phyloP scores from a whole-genome alignment of 2,888 invertebrate genomes.

The Sepiola atlantica region DNA sequence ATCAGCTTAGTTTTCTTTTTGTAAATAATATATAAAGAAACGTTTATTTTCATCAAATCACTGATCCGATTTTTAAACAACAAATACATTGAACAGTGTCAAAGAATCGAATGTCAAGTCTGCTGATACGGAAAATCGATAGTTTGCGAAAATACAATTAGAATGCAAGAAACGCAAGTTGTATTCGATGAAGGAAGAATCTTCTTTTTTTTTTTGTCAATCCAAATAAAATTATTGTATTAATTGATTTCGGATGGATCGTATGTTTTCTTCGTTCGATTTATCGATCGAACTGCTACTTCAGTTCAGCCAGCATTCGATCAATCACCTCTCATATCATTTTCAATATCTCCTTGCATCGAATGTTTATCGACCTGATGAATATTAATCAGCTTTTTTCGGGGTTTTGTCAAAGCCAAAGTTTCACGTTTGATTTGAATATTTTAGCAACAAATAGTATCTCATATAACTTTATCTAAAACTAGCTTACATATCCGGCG shows the following conservation, averaged over 20 bases:
- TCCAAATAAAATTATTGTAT: background rate
- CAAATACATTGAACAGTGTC: background rate
- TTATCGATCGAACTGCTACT: background rate
- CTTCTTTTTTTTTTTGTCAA: background rate
- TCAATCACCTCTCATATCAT: background rate
- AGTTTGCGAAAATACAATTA: constrained; percentile 8
- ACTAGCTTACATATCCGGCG: too few relatives aligned
- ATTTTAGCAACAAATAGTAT: background rate
- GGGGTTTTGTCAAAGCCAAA: background rate
- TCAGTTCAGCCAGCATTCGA: background rate
- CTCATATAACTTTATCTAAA: too few relatives aligned
- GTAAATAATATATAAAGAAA: background rate
- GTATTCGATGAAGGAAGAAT: background rate
- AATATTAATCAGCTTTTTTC: background rate
- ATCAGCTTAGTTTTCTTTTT: too few relatives aligned
- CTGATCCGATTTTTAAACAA: background rate
- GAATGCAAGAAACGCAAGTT: background rate
- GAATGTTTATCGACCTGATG: background rate
- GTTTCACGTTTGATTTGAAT: background rate
- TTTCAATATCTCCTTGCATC: background rate
- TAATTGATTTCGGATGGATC: background rate
- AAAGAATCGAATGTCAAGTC: background rate
- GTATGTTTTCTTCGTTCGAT: background rate
- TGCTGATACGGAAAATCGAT: background rate
- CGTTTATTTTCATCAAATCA: background rate